Conservation (phyloP, 2,797 vertebrate genomes). For the Cyprinella venusta region DNA sequence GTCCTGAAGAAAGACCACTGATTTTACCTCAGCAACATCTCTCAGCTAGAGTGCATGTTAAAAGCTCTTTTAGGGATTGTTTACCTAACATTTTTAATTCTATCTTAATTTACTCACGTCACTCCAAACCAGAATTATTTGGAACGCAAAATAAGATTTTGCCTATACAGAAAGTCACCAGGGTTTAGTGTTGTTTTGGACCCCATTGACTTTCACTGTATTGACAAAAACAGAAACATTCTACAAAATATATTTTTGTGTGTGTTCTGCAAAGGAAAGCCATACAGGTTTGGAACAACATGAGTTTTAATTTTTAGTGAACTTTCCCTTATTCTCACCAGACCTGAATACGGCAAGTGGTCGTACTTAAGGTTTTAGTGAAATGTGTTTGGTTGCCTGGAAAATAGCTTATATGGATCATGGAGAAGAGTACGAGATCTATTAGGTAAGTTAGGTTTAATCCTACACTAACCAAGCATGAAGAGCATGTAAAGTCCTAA, state of each 20-base stretch:
- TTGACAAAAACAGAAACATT: not conserved
- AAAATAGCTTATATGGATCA: not conserved
- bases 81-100: not conserved
- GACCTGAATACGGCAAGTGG: not conserved
- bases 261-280: not conserved
- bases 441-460: constrained; percentile 9
- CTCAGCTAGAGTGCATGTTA: not conserved
- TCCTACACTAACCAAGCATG: constrained; percentile 28
- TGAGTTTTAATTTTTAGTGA: not conserved
- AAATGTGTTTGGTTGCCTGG: not conserved
- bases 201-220: not conserved
- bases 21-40: constrained; percentile 22
- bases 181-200: not conserved
- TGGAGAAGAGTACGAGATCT: not conserved
- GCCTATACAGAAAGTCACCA: not conserved
- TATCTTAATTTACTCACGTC: not conserved
- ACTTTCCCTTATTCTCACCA: not conserved
- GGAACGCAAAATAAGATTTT: not conserved
- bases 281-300: not conserved
- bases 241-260: constrained; percentile 1
- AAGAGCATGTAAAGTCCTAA: constrained; percentile 1
- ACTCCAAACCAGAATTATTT: not conserved
- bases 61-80: not conserved
- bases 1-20: not conserved
- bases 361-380: not conserved